Conservation (phyloP, 2,113 vertebrate genomes). For the Brienomyrus longianalis region DNA sequence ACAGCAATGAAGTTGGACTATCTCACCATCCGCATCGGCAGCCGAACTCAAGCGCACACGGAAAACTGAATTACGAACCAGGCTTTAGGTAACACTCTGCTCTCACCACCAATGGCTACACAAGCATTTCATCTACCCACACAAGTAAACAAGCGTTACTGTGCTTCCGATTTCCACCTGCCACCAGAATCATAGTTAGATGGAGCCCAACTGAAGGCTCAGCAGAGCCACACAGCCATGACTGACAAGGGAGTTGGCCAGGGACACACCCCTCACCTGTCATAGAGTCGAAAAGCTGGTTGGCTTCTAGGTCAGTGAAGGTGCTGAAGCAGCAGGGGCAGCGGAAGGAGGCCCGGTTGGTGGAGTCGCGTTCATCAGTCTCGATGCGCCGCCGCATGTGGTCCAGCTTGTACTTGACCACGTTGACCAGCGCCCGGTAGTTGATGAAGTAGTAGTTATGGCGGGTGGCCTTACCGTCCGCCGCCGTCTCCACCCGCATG, state of each 20-base stretch:
- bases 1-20: not conserved
- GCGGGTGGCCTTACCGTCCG: constrained; percentile 88
- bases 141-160: not conserved
- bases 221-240: not conserved
- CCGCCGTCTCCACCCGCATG: constrained; percentile 91
- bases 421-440: constrained; percentile 90
- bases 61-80: not conserved
- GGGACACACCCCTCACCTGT: constrained; percentile 67
- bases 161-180: not conserved
- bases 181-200: not conserved
- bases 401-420: constrained; percentile 97
- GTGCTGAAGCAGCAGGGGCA: constrained; percentile 89
- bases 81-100: not conserved
- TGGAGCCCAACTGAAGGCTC: not conserved
- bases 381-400: constrained; percentile 97
- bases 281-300: constrained; percentile 89
- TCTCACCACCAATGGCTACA: not conserved
- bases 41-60: not conserved
- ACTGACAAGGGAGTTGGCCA: not conserved
- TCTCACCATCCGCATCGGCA: not conserved
- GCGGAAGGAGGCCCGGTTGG: constrained; percentile 89
- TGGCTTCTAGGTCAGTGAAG: constrained; percentile 95
- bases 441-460: constrained; percentile 99
- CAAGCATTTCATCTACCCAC: not conserved
- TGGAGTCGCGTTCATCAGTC: constrained; percentile 91